These are phyloP conservation scores for Palloptera scutellata DNA, from an alignment of 2,888 invertebrate species.

Conservation along the genomic window DNA sequence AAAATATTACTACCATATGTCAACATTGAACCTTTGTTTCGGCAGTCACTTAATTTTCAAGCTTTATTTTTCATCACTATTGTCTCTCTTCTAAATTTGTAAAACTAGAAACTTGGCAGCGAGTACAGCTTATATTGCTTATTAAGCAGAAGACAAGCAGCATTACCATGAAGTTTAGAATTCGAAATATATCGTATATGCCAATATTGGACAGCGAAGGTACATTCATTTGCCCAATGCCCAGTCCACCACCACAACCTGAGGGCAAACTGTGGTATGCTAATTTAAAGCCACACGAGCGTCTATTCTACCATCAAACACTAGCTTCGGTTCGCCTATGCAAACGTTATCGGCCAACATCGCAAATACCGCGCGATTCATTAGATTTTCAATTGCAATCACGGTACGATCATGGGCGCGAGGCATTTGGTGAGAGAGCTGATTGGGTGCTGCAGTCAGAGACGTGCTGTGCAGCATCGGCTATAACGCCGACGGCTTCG, in stretches of 20 bases:
- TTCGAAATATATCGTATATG: conserved; percentile 50
- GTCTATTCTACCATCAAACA: conserved; percentile 67
- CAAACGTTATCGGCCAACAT: conserved; percentile 57
- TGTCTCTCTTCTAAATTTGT: too few relatives aligned
- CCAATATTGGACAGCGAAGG: conserved; percentile 65
- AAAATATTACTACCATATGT: too few relatives aligned
- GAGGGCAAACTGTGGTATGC: conserved; percentile 55
- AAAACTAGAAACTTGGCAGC: too few relatives aligned
- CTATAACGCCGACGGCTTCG: too few relatives aligned
- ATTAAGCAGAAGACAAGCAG: too few relatives aligned
- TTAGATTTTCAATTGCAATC: conserved; percentile 74
- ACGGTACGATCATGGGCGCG: conserved; percentile 73
- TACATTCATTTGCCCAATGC: conserved; percentile 56
- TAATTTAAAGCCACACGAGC: conserved; percentile 60
- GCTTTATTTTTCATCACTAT: too few relatives aligned
- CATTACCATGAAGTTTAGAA: conserved; percentile 34
- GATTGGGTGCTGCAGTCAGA: conserved; percentile 75
- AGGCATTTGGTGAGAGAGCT: conserved; percentile 70
- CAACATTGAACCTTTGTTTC: too few relatives aligned
- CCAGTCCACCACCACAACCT: conserved; percentile 48
- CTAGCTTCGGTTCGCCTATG: conserved; percentile 66
- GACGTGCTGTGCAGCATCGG: conserved; percentile 58
- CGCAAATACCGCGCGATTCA: conserved; percentile 69
- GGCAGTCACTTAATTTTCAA: too few relatives aligned
- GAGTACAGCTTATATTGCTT: too few relatives aligned